Percentiles rank a stretch among this genome's conserved stretches.
Evolutionary conservation across 1,140 invertebrate species (phyloP).

Genomic region (Aphis gossypii): DNA sequence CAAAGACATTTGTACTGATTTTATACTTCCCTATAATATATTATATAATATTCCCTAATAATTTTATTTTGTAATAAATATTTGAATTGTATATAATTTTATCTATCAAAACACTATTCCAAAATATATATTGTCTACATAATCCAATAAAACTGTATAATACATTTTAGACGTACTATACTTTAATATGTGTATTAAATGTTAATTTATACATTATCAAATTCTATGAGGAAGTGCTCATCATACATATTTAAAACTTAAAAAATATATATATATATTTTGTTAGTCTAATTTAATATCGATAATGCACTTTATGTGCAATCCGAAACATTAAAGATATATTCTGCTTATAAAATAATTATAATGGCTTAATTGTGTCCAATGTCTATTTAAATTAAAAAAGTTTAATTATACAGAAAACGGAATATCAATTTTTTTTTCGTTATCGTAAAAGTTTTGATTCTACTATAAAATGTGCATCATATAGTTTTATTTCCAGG

Average conservation of each 20-base stretch:
- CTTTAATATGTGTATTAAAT: not conserved
- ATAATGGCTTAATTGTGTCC: not conserved
- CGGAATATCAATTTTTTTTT: not conserved
- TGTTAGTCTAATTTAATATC: not conserved
- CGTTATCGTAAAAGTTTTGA: not conserved
- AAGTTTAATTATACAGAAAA: not conserved
- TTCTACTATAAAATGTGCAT: not conserved
- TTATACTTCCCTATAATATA: too few relatives aligned
- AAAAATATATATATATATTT: not conserved
- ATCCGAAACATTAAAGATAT: not conserved
- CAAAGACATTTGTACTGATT: too few relatives aligned
- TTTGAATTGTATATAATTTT: not conserved
- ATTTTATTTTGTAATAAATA: not conserved
- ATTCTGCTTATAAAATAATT: not conserved
- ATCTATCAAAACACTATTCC: not conserved
- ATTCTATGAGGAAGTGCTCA: not conserved
- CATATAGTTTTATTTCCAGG: not conserved
- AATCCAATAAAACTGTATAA: not conserved
- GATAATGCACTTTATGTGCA: not conserved
- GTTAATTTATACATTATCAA: not conserved
- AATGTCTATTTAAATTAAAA: conserved; percentile 5
- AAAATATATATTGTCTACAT: too few relatives aligned
- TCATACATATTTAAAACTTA: not conserved
- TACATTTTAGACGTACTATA: not conserved
- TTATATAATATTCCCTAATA: too few relatives aligned